Evolutionary conservation across 2,797 vertebrate species (phyloP).

Genomic region (Myotis planiceps): DNA sequence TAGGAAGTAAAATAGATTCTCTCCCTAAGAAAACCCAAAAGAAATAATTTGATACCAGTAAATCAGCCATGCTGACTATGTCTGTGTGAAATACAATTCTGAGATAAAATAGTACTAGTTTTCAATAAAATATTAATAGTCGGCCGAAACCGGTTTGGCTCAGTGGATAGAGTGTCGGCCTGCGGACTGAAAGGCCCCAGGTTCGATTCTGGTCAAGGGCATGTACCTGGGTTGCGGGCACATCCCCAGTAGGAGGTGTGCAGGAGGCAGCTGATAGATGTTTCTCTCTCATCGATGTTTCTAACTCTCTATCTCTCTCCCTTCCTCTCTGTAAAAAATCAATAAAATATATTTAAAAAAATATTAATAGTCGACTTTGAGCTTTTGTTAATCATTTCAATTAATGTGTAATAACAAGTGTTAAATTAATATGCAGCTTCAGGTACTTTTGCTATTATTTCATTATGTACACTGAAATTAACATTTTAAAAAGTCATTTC

Average conservation of each 20-base stretch:
- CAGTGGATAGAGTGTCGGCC: too few relatives aligned
- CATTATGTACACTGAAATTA: not conserved
- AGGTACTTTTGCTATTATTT: not conserved
- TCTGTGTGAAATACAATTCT: not conserved
- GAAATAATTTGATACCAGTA: not conserved
- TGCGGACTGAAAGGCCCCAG: too few relatives aligned
- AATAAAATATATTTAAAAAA: too few relatives aligned
- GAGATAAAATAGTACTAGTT: constrained; percentile 12
- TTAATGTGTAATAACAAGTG: not conserved
- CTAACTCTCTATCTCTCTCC: too few relatives aligned
- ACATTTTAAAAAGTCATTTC: constrained; percentile 28
- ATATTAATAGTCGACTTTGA: not conserved
- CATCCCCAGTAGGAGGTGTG: too few relatives aligned
- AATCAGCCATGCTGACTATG: not conserved
- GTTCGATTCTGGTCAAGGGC: too few relatives aligned
- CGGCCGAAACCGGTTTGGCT: too few relatives aligned
- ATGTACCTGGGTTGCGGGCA: too few relatives aligned
- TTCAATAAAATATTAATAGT: constrained; percentile 9
- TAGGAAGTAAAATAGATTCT: constrained; percentile 23
- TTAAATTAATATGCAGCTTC: not conserved
- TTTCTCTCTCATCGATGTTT: too few relatives aligned
- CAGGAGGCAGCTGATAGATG: too few relatives aligned
- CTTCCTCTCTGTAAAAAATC: too few relatives aligned
- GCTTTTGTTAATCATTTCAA: not conserved
- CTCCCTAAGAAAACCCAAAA: not conserved